Evolutionary conservation across 2,797 vertebrate species (phyloP).

Genomic region (Rallus crepitans): DNA sequence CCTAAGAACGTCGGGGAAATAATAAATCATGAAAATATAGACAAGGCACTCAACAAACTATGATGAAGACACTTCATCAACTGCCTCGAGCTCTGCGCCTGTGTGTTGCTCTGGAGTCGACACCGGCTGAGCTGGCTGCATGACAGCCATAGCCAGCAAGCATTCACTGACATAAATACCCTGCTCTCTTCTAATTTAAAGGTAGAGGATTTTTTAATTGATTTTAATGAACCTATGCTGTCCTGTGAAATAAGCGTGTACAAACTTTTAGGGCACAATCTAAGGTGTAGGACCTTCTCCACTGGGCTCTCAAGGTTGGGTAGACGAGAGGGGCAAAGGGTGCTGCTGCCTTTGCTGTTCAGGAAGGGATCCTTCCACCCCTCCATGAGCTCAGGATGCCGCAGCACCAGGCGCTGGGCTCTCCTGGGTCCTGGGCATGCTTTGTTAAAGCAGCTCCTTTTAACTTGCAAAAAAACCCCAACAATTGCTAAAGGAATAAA

Average conservation of each 20-base stretch:
- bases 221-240: background rate
- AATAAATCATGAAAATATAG: slow-evolving; percentile 52
- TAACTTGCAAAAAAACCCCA: background rate
- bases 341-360: background rate
- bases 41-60: slow-evolving; percentile 2
- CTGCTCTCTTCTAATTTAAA: background rate
- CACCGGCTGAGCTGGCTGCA: background rate
- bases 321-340: background rate
- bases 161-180: rapidly evolving
- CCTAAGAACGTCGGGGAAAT: slow-evolving; percentile 14
- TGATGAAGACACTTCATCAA: slow-evolving; percentile 29
- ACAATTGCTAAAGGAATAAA: slow-evolving; percentile 3
- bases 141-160: background rate
- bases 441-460: slow-evolving; percentile 14
- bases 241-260: background rate
- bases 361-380: background rate
- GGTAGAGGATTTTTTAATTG: background rate
- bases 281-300: background rate
- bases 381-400: rapidly evolving
- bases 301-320: background rate
- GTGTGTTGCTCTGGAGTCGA: background rate
- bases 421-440: background rate
- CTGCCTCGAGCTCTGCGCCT: background rate
- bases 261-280: background rate
- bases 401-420: rapidly evolving